Evolutionary conservation across 2,797 vertebrate species (phyloP), one percentile per base, ranked within the genome.

Genomic region (Lepilemur septentrionalis): DNA sequence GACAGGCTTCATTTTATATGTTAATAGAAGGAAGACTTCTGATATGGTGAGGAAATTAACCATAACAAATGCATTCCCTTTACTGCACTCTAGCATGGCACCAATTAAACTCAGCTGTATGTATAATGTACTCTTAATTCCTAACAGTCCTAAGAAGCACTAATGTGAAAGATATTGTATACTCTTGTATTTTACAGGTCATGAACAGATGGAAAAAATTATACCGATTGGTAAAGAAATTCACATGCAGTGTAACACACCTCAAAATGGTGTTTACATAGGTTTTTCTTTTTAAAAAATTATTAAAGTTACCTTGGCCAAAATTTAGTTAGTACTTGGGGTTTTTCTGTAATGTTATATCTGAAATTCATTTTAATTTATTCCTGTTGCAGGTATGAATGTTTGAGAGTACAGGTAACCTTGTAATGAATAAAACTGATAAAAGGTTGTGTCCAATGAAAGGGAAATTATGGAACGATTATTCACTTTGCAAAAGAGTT

Each of bases 61-160:
- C 92, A 22, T 91, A 92, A 59, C 96, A 94, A 96, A 94, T 88
- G 59, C 90, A 97, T 96, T 97, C 89, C 92, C 83, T 92, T 96
- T 81, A 67, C 75, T 86, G 30, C 76, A 30, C 38, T 85, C 46
- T 91, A 93, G 83, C 91, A 86, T 85, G 85, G 93, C 91, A 92
- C 61, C 90, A 89, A 94, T 97, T 97, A 97, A 88, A 89, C 67
- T 96, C 75, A 95, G 73, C 96, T 92, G 8, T 92, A 76, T 96
- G 92, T 92, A 48, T 97, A 87, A 97, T 93, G 75, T 75, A 65
- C 46, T 96, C 67, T 86, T 95, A 95, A 97, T 96, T 97, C 82
- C 93, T 90, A 87, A 92, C 84, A 94, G 96, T 81, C 91, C 55
- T 86, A 70, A 59, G 94, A 94, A 97, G n/a, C 50, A 91, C 69